Percentiles rank a stretch among this genome's conserved stretches.
Evolutionary conservation across 2,797 vertebrate species (phyloP).

Genomic region (Buphagus erythrorhynchus): DNA sequence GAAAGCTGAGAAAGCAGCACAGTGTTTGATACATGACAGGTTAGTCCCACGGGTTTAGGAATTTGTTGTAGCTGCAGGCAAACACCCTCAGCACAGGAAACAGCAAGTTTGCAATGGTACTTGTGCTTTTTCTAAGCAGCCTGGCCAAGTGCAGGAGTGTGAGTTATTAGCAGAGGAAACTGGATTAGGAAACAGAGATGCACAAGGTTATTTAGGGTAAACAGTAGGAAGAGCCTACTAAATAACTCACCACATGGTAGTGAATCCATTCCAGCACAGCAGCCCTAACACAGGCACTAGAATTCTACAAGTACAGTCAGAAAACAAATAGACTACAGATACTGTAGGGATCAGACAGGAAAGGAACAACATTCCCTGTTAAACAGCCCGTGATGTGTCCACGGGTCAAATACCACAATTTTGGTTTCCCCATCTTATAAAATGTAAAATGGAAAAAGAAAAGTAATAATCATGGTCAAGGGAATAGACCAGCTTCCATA

Average conservation of each 20-base stretch:
- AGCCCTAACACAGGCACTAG: neutral
- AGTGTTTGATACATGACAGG: neutral
- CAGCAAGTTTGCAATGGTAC: neutral
- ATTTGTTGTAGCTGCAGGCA: constrained; percentile 6
- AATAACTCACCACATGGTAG: neutral
- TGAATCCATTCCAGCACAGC: neutral
- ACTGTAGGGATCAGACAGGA: neutral
- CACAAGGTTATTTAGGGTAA: constrained; percentile 31
- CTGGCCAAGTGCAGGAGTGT: neutral
- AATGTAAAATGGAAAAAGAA: neutral
- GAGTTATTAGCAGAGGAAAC: neutral
- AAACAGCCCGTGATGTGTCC: neutral
- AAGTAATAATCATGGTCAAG: neutral
- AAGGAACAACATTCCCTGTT: neutral
- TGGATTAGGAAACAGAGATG: neutral
- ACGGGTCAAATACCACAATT: neutral
- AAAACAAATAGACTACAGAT: neutral
- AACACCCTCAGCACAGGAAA: constrained; percentile 18
- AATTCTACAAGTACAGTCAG: neutral
- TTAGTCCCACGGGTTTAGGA: neutral
- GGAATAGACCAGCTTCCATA: neutral
- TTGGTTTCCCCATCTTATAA: neutral
- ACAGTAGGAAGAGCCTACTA: neutral
- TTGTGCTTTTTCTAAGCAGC: neutral
- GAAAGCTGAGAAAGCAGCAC: neutral